Conservation (phyloP, 2,888 invertebrate species). For the Trachelus troglodyta region DNA sequence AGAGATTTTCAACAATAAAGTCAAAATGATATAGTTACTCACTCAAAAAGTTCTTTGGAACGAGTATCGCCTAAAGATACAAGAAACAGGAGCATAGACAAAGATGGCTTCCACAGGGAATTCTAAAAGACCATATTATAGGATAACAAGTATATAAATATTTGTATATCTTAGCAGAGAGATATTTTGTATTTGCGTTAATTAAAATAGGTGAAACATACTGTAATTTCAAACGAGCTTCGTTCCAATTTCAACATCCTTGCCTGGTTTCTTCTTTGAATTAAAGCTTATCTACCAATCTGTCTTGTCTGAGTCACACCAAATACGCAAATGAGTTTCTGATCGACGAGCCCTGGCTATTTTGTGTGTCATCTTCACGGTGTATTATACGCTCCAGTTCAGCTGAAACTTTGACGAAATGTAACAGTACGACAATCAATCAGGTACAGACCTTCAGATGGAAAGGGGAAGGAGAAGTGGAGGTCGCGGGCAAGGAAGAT, state of each 20-base stretch:
- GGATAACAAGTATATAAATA: not conserved
- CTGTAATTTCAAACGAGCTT: not conserved
- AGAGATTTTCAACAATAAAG: not conserved
- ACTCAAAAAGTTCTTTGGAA: not conserved
- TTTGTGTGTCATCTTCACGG: constrained; percentile 20
- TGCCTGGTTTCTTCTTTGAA: constrained; percentile 4
- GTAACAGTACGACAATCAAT: not conserved
- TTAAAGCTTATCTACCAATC: not conserved
- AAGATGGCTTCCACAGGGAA: not conserved
- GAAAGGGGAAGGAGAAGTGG: not conserved
- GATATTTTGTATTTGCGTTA: not conserved
- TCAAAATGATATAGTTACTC: not conserved
- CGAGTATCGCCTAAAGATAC: not conserved
- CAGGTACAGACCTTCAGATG: not conserved
- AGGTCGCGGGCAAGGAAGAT: not conserved
- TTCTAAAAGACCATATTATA: not conserved
- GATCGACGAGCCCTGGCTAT: constrained; percentile 11
- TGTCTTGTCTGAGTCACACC: not conserved
- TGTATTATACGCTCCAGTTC: constrained; percentile 21
- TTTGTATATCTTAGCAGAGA: not conserved
- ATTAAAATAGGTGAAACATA: not conserved
- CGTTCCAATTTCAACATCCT: not conserved
- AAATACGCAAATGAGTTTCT: constrained; percentile 16
- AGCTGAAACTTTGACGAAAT: not conserved
- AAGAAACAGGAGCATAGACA: not conserved